phyloP scores from a whole-genome alignment of 2,113 vertebrate species.

The Meriones unguiculatus region DNA sequence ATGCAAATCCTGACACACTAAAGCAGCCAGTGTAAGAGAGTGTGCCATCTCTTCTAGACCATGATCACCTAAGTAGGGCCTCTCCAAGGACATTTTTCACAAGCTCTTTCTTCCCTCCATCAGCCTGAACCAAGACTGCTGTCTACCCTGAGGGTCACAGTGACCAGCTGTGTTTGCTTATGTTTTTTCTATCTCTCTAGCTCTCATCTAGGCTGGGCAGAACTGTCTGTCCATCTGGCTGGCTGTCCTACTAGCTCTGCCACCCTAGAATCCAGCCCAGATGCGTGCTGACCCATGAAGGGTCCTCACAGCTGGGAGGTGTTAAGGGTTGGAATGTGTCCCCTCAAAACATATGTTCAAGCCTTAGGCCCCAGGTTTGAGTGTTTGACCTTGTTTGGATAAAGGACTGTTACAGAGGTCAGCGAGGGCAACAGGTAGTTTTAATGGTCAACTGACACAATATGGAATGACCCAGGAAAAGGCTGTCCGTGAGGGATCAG shows the following conservation, averaged over 20 bases:
- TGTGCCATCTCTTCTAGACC: fast-evolving
- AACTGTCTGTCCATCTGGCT: neutral
- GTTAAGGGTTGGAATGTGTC: neutral
- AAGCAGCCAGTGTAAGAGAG: fast-evolving
- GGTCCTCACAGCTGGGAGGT: neutral
- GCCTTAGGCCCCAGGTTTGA: neutral
- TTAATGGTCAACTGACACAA: neutral
- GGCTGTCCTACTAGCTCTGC: neutral
- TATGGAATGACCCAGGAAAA: neutral
- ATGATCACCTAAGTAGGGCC: fast-evolving
- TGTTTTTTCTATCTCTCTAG: neutral
- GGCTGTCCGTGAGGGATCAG: neutral
- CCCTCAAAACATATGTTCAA: neutral
- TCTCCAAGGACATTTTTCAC: neutral
- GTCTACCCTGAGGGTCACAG: neutral
- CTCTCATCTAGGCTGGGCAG: too few relatives aligned
- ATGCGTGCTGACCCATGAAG: neutral
- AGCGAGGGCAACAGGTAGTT: neutral
- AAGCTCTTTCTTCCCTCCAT: neutral
- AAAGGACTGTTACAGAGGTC: neutral
- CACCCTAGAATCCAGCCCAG: neutral
- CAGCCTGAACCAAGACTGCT: neutral
- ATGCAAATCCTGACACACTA: neutral
- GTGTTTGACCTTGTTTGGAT: neutral
- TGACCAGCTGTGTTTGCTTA: too few relatives aligned